phyloP scores from a whole-genome alignment of 2,113 vertebrate genomes.

The Cettia cetti region DNA sequence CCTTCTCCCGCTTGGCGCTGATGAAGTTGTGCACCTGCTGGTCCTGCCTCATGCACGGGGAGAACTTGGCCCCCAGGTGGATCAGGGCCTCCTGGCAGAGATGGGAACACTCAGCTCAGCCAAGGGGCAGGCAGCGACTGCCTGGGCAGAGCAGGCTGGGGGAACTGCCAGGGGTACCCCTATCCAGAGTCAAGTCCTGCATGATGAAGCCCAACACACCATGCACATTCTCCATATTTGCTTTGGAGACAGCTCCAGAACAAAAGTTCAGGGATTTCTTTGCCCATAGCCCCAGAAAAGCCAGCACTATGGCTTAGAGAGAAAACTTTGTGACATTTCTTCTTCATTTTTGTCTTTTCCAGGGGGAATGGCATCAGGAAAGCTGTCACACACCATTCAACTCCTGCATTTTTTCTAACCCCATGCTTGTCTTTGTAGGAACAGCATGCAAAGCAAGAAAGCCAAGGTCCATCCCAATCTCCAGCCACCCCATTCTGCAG shows the following conservation, averaged over 20 bases:
- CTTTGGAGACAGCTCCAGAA: neutral
- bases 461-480: neutral
- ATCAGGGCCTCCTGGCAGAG: conserved; percentile 89
- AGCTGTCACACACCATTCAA: neutral
- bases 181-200: neutral
- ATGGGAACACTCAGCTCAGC: neutral
- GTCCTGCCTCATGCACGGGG: conserved; percentile 97
- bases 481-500: neutral
- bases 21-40: conserved; percentile 91
- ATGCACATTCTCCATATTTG: neutral
- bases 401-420: neutral
- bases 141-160: neutral
- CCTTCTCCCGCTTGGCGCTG: conserved; percentile 81
- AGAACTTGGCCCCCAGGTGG: conserved; percentile 97
- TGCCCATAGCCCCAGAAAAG: neutral
- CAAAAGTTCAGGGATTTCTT: neutral
- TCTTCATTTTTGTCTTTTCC: neutral
- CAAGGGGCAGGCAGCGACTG: neutral
- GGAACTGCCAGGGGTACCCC: neutral
- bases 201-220: neutral
- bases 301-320: neutral
- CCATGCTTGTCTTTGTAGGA: neutral
- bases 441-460: neutral
- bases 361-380: neutral
- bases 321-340: rapidly evolving